Base-by-base conservation (phyloP, 2,888 invertebrate genomes). In the Heliconius erato region DNA sequence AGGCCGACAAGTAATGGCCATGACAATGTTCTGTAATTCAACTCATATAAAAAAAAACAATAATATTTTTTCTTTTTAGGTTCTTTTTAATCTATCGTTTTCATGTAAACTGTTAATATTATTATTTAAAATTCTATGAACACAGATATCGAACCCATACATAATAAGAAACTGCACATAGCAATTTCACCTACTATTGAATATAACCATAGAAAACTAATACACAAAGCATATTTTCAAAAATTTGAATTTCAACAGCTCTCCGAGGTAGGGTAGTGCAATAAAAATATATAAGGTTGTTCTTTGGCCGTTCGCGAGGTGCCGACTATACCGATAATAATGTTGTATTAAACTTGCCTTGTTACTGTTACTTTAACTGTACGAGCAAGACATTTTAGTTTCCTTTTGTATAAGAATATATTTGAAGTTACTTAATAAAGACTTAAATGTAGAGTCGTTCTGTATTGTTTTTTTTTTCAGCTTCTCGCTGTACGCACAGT, bases 261-360 rank as follows among this genome's bases (percentile, higher is more conserved):
- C 82, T 79, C 78, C 63, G 44, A 79, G 79, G 80, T 83, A 86
- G 87, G 87, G 87, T 84, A 78, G 19, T 7, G 85, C 86, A 82
- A 88, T 89, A 89, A 89, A 88, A 88, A 87, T 86, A 85, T 83
- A 84, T 85, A 85, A 86, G 80, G 85, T 83, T 83, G 79, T 80
- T 83, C 77, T 85, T 85, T 82, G 82, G 82, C 82, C 87, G 87
- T 88, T 87, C 83, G 71, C 85, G 83, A 86, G 83, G 88, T 86
- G 79, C 84, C 84, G 85, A 86, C 85, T 85, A 84, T 86, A 86
- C 84, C 84, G 84, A 87, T 87, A 83, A 87, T 87, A 83, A 74
- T 80, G 35, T 79, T 78, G 85, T 83, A 86, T 87, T 87, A 88
- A 87, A 87, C 80, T 88, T 88, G 81, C 84, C 86, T 87, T 86